Evolutionary conservation across 2,797 vertebrate genomes (phyloP).

Genomic region (Amphiprion clarkii): DNA sequence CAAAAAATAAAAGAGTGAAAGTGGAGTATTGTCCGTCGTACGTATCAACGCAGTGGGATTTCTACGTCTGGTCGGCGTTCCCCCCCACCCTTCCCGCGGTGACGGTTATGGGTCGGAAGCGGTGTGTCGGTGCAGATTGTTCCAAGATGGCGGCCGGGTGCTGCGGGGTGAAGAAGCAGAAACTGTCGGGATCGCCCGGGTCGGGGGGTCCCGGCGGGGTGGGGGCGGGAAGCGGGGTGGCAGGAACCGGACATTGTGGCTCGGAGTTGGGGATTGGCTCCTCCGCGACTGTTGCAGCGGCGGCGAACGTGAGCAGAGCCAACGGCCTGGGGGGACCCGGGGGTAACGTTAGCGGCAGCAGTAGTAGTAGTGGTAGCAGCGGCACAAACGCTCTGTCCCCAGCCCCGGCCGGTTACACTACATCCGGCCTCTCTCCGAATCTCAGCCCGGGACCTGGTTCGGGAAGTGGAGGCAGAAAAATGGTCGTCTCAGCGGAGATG

Average conservation of each 20-base stretch:
- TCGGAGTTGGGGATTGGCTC: slow-evolving; percentile 91
- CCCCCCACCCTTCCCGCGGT: slow-evolving; percentile 91
- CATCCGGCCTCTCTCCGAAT: slow-evolving; percentile 88
- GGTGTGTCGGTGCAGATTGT: slow-evolving; percentile 97
- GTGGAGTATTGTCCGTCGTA: slow-evolving; percentile 87
- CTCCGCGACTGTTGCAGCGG: slow-evolving; percentile 86
- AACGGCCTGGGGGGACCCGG: slow-evolving; percentile 91
- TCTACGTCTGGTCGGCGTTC: slow-evolving; percentile 88
- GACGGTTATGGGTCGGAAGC: slow-evolving; percentile 97
- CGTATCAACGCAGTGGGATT: slow-evolving; percentile 89
- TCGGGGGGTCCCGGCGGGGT: slow-evolving; percentile 93
- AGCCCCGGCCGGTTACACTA: slow-evolving; percentile 86
- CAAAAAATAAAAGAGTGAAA: slow-evolving; percentile 81
- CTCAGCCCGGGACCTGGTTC: slow-evolving; percentile 89
- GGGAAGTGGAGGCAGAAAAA: slow-evolving; percentile 93
- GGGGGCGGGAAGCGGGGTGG: slow-evolving; percentile 89
- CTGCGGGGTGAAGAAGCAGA: slow-evolving; percentile 99
- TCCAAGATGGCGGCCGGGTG: slow-evolving; percentile 99
- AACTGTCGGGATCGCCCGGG: slow-evolving; percentile 98
- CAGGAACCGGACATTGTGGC: slow-evolving; percentile 92
- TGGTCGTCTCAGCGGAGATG: slow-evolving; percentile 98
- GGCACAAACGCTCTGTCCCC: slow-evolving; percentile 87
- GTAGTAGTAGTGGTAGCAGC: slow-evolving; percentile 81
- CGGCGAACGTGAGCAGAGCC: slow-evolving; percentile 86
- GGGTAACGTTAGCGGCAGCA: slow-evolving; percentile 86